Base-by-base conservation (phyloP, 2,113 vertebrate species). In the Prietella phreatophila region DNA sequence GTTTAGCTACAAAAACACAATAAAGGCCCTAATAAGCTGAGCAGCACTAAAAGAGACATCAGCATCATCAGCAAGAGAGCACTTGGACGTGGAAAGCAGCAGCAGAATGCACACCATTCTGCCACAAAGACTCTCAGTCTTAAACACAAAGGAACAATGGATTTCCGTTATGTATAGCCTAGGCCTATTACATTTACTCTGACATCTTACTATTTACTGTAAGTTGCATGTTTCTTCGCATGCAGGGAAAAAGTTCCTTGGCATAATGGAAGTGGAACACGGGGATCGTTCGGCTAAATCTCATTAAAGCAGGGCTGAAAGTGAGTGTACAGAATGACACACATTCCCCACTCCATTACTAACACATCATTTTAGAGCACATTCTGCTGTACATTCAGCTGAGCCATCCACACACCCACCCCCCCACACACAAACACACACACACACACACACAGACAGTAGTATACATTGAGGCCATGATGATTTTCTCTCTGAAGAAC, bases 361-460 rank as follows among this genome's bases (percentile, higher is more conserved):
- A 60, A 75, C 33, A 27, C n/a, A 69, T 67, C 47, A 83, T 17
- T 83, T 42, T 63, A 83, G 8, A 82, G 53, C 80, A 39, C 36
- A 63, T 67, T 67, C 22, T 47, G 30, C 53, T 22, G 76, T 47
- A 82, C 7, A 58, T 71, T 56, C 30, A 56, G 61, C 50, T 67
- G 2, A 30, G 3, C 10, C 73, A 47, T 36, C 9, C 69, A 39
- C 69, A 2, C 67, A 71, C 19, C 33, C 86, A 75, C 69, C 78
- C 82, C n/a, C n/a, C n/a, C n/a, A n/a, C n/a, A n/a, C n/a, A n/a
- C n/a, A n/a, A n/a, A 84, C 65, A 71, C 83, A 84, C 69, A n/a
- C 87, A 79, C 47, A 39, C 87, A 79, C 60, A 67, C 20, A 84
- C 71, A 78, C 39, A 61, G 25, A 86, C 69, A 55, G 60, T 81